A percentile compares a stretch with the other conserved stretches of the same genome.
These are phyloP conservation scores for Dromius quadrimaculatus DNA, from an alignment of 2,888 invertebrate species.

Conservation along the genomic window DNA sequence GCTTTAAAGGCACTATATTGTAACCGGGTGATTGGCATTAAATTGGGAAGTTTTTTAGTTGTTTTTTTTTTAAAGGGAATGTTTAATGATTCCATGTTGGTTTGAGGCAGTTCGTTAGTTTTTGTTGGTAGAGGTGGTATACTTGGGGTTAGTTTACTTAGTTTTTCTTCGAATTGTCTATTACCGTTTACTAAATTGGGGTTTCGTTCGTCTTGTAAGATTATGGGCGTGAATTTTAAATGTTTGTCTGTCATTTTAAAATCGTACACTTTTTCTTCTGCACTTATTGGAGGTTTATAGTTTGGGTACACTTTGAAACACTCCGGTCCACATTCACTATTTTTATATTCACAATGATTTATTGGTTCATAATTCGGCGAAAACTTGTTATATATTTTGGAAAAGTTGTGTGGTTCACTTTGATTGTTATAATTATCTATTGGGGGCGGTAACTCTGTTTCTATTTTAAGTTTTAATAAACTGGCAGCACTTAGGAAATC, in stretches of 20 bases:
- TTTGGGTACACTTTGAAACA: conserved; percentile 41
- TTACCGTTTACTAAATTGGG: conserved; percentile 29
- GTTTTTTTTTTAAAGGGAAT: conserved; percentile 50
- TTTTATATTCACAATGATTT: conserved; percentile 40
- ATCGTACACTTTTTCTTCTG: conserved; percentile 35
- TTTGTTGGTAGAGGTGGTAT: conserved; percentile 3
- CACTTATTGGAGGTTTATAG: background rate
- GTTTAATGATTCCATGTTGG: conserved; percentile 16
- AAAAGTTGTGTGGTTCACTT: conserved; percentile 7
- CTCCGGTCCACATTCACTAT: conserved; percentile 44
- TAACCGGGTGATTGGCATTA: conserved; percentile 60
- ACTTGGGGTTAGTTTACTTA: conserved; percentile 12
- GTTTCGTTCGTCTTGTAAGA: conserved; percentile 46
- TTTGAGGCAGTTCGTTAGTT: conserved; percentile 17
- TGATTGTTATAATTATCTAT: background rate
- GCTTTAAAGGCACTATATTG: conserved; percentile 50
- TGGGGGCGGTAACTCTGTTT: conserved; percentile 8
- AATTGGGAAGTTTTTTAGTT: conserved; percentile 60
- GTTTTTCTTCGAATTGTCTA: conserved; percentile 16
- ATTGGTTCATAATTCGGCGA: conserved; percentile 21
- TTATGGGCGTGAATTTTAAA: conserved; percentile 46
- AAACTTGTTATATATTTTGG: conserved; percentile 30
- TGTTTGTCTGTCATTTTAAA: conserved; percentile 44
- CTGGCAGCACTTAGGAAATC: conserved; percentile 73
- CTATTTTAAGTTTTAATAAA: conserved; percentile 58